Base-by-base conservation (phyloP, 2,888 invertebrate genomes). In the Meandrusa payeni region DNA sequence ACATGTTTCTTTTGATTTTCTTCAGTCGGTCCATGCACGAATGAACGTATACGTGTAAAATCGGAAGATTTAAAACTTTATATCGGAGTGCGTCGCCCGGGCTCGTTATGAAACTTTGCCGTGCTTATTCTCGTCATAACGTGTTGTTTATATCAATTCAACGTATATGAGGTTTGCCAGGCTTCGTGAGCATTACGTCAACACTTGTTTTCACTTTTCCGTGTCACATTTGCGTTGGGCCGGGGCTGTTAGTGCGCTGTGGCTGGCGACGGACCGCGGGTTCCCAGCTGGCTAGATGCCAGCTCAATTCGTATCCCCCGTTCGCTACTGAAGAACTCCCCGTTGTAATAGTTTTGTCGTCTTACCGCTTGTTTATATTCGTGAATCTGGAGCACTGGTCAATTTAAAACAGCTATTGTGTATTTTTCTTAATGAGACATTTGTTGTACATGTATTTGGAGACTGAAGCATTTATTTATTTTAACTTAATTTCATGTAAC, bases 291-390 rank as follows among this genome's bases (percentile, higher is more conserved):
- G 82, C 79, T 28, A 15, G 38, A 2, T 38, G 75, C 82, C 83
- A 80, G 67, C 47, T 47, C 51, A 54, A 59, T 49, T 13, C 64
- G 65, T 63, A 28, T 62, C 63, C 69, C 74, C 79, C 76, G 76
- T 81, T 78, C 77, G 71, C 66, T 61, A 61, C 69, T 55, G 63
- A 62, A 68, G 61, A 64, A 65, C 62, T 57, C 68, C 67, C 59
- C 66, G 63, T 72, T 69, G 65, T 78, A 79, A 83, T 81, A 76
- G 76, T 77, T 79, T 74, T 69, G 72, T 67, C 71, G 69, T 75
- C 53, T 62, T 51, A 52, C 62, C 64, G 56, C 61, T 73, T 73
- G 71, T 76, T 78, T 73, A 67, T 69, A 71, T 73, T 50, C 46
- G 46, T 28, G 46, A 49, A 54, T 51, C 37, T 52, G 32, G 50